Conservation (phyloP, 1,140 invertebrate species). For the Physella acuta region DNA sequence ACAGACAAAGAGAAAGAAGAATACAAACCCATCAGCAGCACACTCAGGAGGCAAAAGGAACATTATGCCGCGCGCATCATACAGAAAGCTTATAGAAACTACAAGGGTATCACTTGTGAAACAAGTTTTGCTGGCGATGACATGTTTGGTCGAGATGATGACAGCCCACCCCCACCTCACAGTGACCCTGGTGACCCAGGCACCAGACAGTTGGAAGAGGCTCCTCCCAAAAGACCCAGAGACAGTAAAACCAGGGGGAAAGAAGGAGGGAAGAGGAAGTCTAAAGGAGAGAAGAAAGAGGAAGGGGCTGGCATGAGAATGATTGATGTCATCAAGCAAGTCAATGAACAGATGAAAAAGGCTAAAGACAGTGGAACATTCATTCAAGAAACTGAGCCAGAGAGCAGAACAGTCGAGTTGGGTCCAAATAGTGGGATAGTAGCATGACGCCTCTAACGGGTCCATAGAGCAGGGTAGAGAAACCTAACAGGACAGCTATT, state of each 20-base stretch:
- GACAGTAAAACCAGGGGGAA: conserved; percentile 7
- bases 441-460: conserved; percentile 46
- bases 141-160: too few species aligned
- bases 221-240: too few species aligned
- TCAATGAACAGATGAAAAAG: conserved; percentile 21
- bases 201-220: too few species aligned
- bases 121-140: too few species aligned
- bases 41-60: conserved; percentile 90
- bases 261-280: background rate
- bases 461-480: too few species aligned
- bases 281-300: conserved; percentile 1
- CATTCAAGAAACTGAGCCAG: conserved; percentile 25
- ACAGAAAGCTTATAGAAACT: conserved; percentile 80
- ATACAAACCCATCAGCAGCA: conserved; percentile 90
- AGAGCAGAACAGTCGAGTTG: conserved; percentile 48
- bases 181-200: too few species aligned
- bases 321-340: conserved; percentile 19
- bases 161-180: too few species aligned
- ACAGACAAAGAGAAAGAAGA: conserved; percentile 76
- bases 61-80: conserved; percentile 93
- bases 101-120: conserved; percentile 28
- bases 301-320: conserved; percentile 5
- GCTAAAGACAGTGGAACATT: background rate
- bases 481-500: too few species aligned
- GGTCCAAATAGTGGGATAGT: conserved; percentile 56